A percentile compares a stretch with the other conserved stretches of the same genome.
These are phyloP conservation scores for Eilema depressum DNA, from an alignment of 2,888 invertebrate genomes.

Conservation along the genomic window DNA sequence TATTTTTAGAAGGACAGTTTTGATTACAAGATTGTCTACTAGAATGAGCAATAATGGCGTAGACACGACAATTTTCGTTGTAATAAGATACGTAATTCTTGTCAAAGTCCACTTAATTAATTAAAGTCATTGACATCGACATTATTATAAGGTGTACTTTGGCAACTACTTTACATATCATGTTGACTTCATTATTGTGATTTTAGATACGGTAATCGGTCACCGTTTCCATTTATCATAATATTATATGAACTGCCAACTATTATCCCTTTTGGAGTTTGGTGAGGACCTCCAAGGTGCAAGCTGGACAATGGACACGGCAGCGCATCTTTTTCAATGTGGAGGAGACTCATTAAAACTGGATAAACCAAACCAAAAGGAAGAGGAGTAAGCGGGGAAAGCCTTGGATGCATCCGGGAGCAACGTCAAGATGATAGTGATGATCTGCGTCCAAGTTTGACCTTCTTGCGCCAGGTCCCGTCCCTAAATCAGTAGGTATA, in stretches of 20 bases:
- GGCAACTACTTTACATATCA: neutral
- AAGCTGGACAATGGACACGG: neutral
- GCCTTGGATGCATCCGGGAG: too few relatives aligned
- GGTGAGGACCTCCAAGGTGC: neutral
- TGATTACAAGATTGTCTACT: too few relatives aligned
- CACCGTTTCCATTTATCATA: neutral
- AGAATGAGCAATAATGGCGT: too few relatives aligned
- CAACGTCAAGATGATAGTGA: too few relatives aligned
- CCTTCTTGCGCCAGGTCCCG: too few relatives aligned
- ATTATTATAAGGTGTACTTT: neutral
- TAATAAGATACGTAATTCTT: neutral
- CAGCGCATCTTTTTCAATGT: neutral
- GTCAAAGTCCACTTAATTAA: neutral
- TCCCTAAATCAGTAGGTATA: too few relatives aligned
- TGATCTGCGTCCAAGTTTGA: too few relatives aligned
- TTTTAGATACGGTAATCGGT: neutral
- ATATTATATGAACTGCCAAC: neutral
- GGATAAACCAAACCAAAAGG: too few relatives aligned
- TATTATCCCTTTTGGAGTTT: too few relatives aligned
- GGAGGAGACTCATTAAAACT: neutral
- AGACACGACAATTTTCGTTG: too few relatives aligned
- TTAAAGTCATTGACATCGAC: neutral
- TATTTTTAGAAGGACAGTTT: too few relatives aligned
- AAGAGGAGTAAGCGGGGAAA: too few relatives aligned
- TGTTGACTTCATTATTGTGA: neutral